These are phyloP conservation scores for Lepidochitona cinerea DNA, from an alignment of 2,888 invertebrate species.

Conservation along the genomic window DNA sequence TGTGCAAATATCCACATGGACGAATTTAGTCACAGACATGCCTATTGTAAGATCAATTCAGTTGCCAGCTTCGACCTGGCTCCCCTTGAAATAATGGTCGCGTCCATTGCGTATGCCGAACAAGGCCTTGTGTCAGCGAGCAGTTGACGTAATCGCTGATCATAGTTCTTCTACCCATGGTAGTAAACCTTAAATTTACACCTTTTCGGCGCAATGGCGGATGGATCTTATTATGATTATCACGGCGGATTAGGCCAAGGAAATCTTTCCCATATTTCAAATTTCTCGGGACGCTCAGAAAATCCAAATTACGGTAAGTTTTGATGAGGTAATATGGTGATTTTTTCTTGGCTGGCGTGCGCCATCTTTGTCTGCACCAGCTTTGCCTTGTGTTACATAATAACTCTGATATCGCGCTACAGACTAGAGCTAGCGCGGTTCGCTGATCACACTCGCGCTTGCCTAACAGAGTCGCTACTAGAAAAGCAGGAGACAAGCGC, in stretches of 20 bases:
- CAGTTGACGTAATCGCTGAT: constrained; percentile 1
- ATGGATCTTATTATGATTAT: constrained; percentile 46
- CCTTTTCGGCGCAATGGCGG: constrained; percentile 33
- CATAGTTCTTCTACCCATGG: neutral
- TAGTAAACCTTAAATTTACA: neutral
- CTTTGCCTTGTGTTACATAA: neutral
- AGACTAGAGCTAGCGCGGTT: too few relatives aligned
- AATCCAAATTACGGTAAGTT: constrained; percentile 34
- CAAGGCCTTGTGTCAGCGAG: constrained; percentile 6
- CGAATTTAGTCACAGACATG: too few relatives aligned
- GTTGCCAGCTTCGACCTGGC: neutral
- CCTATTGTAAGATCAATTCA: too few relatives aligned
- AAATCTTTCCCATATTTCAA: constrained; percentile 33
- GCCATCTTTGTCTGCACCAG: neutral
- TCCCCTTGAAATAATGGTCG: neutral
- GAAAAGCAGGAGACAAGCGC: too few relatives aligned
- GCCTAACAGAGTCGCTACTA: too few relatives aligned
- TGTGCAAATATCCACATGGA: too few relatives aligned
- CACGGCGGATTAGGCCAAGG: constrained; percentile 37
- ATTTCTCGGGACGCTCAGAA: constrained; percentile 25
- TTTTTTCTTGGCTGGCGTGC: neutral
- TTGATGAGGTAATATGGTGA: neutral
- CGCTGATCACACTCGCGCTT: too few relatives aligned
- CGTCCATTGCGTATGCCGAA: constrained; percentile 2
- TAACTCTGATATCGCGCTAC: too few relatives aligned